Evolutionary conservation across 2,113 vertebrate species (phyloP), one percentile per base, ranked within the genome.

Genomic region (Sapajus apella): DNA sequence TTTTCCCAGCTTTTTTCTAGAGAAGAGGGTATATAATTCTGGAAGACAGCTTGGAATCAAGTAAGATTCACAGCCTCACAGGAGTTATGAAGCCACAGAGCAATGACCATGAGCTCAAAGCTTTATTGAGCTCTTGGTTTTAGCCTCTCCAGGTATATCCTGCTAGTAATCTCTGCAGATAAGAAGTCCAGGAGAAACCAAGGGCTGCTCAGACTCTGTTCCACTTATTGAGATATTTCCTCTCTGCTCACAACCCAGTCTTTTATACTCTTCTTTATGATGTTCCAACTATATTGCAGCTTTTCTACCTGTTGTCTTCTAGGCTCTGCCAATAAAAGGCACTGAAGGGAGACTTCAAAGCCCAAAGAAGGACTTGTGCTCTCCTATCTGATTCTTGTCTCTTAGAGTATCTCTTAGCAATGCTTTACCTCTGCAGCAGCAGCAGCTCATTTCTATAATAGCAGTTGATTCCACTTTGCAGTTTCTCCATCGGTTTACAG

Each of bases 1-100:
- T 99, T 99, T 96, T 99, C 98, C 95, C 99, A 98, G 98, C 99
- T 99, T 98, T 98, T 99, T 99, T 14, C 98, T 98, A 2, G 97
- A 99, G 97, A 99, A 99, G 94, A 98, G 98, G 82, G 99, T 96
- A 99, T 98, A 0, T 98, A 98, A 97, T 99, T 98, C 98, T 99
- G 99, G 84, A 99, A 99, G 25, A 99, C n/a, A 9, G 92, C 98
- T 96, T 99, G 99, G 98, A 99, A 99, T 91, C 96, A 98, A 37
- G 98, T 97, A 4, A 99, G 99, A 97, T 98, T 98, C 50, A 98
- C 98, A 5, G 98, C 89, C 8, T 97, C 97, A 0, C 98, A 97
- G 35, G 92, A 97, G 27, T 98, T 98, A 1, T 97, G 97, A 50
- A 98, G 98, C 98, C 99, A 99, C 6, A 99, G 98, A 2, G 98